These are phyloP conservation scores for Monochamus saltuarius DNA, from an alignment of 1,140 invertebrate species.

Conservation along the genomic window DNA sequence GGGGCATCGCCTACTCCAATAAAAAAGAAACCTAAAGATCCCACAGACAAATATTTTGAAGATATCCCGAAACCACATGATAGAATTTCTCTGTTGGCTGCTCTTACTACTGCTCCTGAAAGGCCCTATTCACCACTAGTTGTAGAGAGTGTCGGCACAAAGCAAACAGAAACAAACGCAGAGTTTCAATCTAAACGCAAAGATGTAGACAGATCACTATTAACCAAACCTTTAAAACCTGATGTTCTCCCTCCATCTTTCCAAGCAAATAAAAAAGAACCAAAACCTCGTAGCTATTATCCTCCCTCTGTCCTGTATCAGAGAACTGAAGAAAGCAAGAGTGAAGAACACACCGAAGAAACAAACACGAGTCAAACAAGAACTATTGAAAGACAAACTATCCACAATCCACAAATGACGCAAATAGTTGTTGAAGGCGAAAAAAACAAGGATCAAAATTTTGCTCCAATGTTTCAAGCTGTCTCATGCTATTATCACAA, in stretches of 20 bases:
- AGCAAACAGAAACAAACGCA: not conserved
- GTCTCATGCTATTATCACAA: slow-evolving; percentile 42
- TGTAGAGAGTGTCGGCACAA: slow-evolving; percentile 8
- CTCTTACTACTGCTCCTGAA: slow-evolving; percentile 55
- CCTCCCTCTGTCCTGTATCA: slow-evolving; percentile 22
- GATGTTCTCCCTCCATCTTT: slow-evolving; percentile 34
- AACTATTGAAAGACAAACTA: slow-evolving; percentile 28
- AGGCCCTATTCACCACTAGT: slow-evolving; percentile 43
- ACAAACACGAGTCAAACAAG: slow-evolving; percentile 26
- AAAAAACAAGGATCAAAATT: slow-evolving; percentile 21
- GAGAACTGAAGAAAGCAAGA: slow-evolving; percentile 17
- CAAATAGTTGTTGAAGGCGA: slow-evolving; percentile 22
- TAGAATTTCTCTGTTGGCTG: slow-evolving; percentile 51
- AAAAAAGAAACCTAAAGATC: slow-evolving; percentile 42
- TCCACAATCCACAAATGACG: slow-evolving; percentile 24
- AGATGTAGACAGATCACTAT: slow-evolving; percentile 21
- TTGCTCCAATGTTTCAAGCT: slow-evolving; percentile 39
- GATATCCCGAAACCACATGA: slow-evolving; percentile 54
- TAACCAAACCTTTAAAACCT: slow-evolving; percentile 34
- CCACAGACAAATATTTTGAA: slow-evolving; percentile 41
- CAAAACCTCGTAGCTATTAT: slow-evolving; percentile 35
- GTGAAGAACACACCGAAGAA: slow-evolving; percentile 26
- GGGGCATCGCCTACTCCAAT: slow-evolving; percentile 47
- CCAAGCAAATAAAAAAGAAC: slow-evolving; percentile 27
- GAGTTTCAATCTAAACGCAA: slow-evolving; percentile 12